Base-by-base conservation (phyloP, 2,888 invertebrate species). In the Apoderus coryli region DNA sequence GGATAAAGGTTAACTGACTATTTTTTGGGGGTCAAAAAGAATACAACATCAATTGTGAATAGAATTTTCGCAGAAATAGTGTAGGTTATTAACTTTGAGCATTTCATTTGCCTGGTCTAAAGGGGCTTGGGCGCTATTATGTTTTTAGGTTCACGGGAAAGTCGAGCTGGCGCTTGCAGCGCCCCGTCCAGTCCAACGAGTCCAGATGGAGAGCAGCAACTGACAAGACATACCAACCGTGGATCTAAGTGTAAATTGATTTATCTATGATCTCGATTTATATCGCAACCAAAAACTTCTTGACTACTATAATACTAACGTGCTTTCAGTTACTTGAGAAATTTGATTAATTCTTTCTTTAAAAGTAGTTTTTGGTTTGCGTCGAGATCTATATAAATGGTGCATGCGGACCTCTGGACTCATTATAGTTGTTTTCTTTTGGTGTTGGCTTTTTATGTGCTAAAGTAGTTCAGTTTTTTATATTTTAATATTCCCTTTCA, bases 211-310 rank as follows among this genome's bases (percentile, higher is more conserved):
- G 63, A 64, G 35, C 54, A 67, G 61, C 57, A 61, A 56, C 72
- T 80, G 66, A 73, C 75, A 44, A 69, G 80, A 52, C 77, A 77
- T 57, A 76, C 78, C 46, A 70, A 81, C 50, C 67, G 81, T 61
- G 80, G 80, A 69, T 81, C 81, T 44, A 81, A 81, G 67, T 81
- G 73, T 73, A 73, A 73, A 38, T 47, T 22, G 29, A n/a, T n/a
- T n/a, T n/a, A 19, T 19, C 19, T n/a, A 6, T 19, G 19, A 19
- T 19, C 19, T 19, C 19, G 19, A 19, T 19, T 6, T 19, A 19
- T 19, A 19, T 7, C 19, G n/a, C 6, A 19, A 7, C n/a, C 6
- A 19, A 7, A n/a, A 19, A 7, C 19, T 19, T 7, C 6, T 19
- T 7, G n/a, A 7, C n/a, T n/a, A 7, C 19, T 19, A 19, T n/a